These are phyloP conservation scores for Pasiphila rectangulata DNA, from an alignment of 2,888 invertebrate species.

Conservation along the genomic window DNA sequence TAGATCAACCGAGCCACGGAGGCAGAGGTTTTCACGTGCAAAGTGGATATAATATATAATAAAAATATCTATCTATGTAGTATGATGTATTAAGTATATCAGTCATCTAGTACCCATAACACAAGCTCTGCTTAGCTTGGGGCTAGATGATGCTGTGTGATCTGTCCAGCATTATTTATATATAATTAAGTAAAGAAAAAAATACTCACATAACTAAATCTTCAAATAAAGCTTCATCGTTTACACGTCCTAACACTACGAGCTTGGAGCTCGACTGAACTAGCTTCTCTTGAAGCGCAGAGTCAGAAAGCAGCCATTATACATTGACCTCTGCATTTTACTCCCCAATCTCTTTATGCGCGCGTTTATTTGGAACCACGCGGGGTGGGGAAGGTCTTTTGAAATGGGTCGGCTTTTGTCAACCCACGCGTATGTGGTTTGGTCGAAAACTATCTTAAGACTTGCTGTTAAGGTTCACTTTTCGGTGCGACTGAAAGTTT, in stretches of 20 bases:
- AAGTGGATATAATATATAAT: no score
- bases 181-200: no score
- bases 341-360: constrained; percentile 45
- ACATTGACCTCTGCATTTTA: constrained; percentile 50
- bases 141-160: no score
- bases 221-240: constrained; percentile 39
- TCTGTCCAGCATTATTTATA: no score
- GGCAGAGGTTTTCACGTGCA: no score
- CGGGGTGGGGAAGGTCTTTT: constrained; percentile 42
- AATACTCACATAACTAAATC: constrained; percentile 55
- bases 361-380: constrained; percentile 33
- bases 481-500: constrained; percentile 2
- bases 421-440: constrained; percentile 31
- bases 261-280: constrained; percentile 46
- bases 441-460: constrained; percentile 14
- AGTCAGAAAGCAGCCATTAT: constrained; percentile 43
- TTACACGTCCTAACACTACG: constrained; percentile 38
- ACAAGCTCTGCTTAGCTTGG: no score
- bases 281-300: constrained; percentile 40
- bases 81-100: no score
- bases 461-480: neutral
- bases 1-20: no score
- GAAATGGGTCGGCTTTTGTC: constrained; percentile 49
- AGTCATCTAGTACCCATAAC: no score
- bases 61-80: no score